These are phyloP conservation scores for Macaca mulatta DNA, from an alignment of 2,113 vertebrate species.

Conservation along the genomic window DNA sequence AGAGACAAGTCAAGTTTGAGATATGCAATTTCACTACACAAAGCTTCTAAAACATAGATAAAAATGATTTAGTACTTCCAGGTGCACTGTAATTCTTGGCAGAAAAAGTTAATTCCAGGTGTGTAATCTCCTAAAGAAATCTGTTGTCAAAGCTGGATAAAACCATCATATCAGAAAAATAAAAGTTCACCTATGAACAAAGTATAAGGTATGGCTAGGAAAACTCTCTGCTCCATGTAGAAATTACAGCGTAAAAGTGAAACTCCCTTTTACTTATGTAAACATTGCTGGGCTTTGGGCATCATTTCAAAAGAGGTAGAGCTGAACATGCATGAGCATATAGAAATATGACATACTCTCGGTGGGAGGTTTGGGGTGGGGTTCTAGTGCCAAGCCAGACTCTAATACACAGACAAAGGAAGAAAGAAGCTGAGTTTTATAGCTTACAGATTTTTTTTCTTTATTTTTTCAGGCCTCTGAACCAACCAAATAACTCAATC, in stretches of 20 bases:
- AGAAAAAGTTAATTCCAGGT: slow-evolving; percentile 86
- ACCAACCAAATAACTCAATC: slow-evolving; percentile 72
- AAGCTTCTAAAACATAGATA: slow-evolving; percentile 79
- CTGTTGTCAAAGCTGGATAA: slow-evolving; percentile 87
- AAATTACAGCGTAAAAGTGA: slow-evolving; percentile 80
- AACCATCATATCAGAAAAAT: slow-evolving; percentile 84
- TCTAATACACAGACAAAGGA: slow-evolving; percentile 77
- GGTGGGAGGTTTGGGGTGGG: slow-evolving; percentile 87
- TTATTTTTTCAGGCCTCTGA: slow-evolving; percentile 59
- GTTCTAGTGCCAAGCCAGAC: slow-evolving; percentile 77
- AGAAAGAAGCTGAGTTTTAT: slow-evolving; percentile 76
- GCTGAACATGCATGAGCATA: slow-evolving; percentile 81
- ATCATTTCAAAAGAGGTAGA: slow-evolving; percentile 84
- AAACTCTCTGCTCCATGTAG: slow-evolving; percentile 74
- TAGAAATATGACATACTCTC: slow-evolving; percentile 80
- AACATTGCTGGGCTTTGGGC: slow-evolving; percentile 83
- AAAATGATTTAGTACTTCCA: slow-evolving; percentile 88
- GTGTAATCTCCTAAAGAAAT: slow-evolving; percentile 81
- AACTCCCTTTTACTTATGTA: slow-evolving; percentile 84
- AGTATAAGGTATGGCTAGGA: slow-evolving; percentile 73
- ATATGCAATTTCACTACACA: slow-evolving; percentile 73
- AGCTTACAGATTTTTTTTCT: slow-evolving; percentile 78
- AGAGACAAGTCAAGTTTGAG: slow-evolving; percentile 75
- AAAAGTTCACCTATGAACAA: slow-evolving; percentile 80
- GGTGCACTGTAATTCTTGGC: slow-evolving; percentile 84